Percentiles rank a stretch among this genome's conserved stretches.
Conservation (phyloP, 2,888 invertebrate species). For the Dynastes tityus region DNA sequence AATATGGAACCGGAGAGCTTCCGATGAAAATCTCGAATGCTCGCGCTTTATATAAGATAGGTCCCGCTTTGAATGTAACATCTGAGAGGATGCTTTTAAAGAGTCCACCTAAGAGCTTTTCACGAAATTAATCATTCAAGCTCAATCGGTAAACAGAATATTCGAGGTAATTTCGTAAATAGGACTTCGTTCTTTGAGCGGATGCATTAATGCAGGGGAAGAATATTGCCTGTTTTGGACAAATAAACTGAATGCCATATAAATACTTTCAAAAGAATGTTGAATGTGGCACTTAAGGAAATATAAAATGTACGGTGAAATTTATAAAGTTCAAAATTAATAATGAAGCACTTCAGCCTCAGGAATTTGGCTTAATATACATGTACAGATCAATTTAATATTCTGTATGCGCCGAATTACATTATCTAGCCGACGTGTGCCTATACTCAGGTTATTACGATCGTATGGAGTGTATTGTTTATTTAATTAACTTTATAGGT, state of each 20-base stretch:
- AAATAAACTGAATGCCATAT: neutral
- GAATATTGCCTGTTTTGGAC: neutral
- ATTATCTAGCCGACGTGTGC: no score
- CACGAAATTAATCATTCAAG: slow-evolving; percentile 42
- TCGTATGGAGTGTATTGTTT: no score
- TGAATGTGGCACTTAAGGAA: no score
- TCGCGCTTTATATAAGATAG: neutral
- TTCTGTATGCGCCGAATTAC: no score
- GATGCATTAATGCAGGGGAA: neutral
- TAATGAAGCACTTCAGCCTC: no score
- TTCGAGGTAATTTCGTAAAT: slow-evolving; percentile 33
- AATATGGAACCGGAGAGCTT: neutral
- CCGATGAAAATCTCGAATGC: slow-evolving; percentile 40
- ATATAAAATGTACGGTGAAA: no score
- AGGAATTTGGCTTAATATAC: no score
- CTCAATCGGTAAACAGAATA: slow-evolving; percentile 35
- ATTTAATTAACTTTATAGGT: no score
- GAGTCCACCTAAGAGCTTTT: slow-evolving; percentile 30
- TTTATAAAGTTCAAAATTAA: no score
- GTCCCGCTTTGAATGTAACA: neutral
- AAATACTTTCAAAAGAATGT: neutral
- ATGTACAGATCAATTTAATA: no score
- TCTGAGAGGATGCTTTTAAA: slow-evolving; percentile 41
- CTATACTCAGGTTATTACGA: no score
- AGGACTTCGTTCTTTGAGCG: neutral